phyloP scores from a whole-genome alignment of 2,888 invertebrate genomes.

The Cheilosia vernalis region DNA sequence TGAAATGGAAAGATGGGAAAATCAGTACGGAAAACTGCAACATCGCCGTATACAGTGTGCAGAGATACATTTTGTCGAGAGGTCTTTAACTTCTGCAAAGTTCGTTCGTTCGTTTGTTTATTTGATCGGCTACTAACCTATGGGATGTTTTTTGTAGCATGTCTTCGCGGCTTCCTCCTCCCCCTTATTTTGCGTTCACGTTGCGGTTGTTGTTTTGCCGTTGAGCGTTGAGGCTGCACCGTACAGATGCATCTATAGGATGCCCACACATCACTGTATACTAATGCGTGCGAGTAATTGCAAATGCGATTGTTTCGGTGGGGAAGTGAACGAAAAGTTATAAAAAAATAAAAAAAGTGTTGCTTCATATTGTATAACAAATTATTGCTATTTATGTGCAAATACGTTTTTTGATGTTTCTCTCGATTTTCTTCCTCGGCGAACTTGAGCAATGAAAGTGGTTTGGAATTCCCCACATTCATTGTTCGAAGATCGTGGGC shows the following conservation, averaged over 20 bases:
- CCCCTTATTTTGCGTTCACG: conserved; percentile 26
- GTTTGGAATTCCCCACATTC: conserved; percentile 65
- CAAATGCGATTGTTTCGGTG: conserved; percentile 53
- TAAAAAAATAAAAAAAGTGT: conserved; percentile 26
- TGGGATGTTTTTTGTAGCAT: conserved; percentile 71
- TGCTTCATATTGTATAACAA: conserved; percentile 70
- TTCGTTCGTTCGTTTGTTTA: conserved; percentile 74
- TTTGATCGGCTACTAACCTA: conserved; percentile 75
- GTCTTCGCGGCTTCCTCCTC: conserved; percentile 62
- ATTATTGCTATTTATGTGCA: conserved; percentile 68
- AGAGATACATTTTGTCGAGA: conserved; percentile 71
- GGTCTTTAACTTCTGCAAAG: conserved; percentile 75
- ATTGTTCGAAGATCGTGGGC: conserved; percentile 34
- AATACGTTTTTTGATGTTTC: conserved; percentile 39
- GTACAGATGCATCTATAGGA: conserved; percentile 68
- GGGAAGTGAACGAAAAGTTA: conserved; percentile 1
- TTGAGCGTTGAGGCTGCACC: conserved; percentile 24
- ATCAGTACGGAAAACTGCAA: conserved; percentile 66
- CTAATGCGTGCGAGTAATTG: conserved; percentile 25
- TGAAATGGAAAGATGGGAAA: conserved; percentile 72
- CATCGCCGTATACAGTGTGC: conserved; percentile 32
- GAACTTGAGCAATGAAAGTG: conserved; percentile 74
- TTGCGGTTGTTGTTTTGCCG: conserved; percentile 61
- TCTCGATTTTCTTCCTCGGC: conserved; percentile 54
- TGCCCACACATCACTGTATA: conserved; percentile 30